phyloP scores from a whole-genome alignment of 2,113 vertebrate species.

The Pipra filicauda region DNA sequence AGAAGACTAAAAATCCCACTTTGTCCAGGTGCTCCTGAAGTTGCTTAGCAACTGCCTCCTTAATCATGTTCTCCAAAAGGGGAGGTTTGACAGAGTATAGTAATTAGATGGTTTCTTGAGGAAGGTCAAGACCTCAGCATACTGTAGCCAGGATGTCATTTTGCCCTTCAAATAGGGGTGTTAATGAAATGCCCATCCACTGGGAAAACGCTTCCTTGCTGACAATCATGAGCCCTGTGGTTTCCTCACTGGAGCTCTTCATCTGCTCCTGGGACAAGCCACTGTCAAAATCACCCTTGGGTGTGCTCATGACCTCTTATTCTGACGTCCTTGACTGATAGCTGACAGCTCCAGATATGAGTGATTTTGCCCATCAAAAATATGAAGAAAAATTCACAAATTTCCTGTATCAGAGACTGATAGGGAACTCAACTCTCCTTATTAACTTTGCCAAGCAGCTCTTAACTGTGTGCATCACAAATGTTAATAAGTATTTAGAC shows the following conservation, averaged over 20 bases:
- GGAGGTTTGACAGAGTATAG: conserved; percentile 36
- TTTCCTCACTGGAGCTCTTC: not conserved
- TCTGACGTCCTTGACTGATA: not conserved
- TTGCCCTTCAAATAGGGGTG: conserved; percentile 36
- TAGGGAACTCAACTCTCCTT: not conserved
- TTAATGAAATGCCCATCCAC: conserved; percentile 38
- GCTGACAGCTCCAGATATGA: not conserved
- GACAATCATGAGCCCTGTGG: not conserved
- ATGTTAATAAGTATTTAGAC: not conserved
- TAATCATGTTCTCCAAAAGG: conserved; percentile 55
- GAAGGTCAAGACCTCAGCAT: conserved; percentile 27
- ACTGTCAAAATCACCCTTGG: not conserved
- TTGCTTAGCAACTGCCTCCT: conserved; percentile 59
- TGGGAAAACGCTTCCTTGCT: not conserved
- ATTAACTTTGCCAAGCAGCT: not conserved
- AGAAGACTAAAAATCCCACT: conserved; percentile 37
- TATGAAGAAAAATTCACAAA: not conserved
- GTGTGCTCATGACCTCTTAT: not conserved
- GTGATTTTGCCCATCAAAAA: not conserved
- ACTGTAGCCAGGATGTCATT: conserved; percentile 28
- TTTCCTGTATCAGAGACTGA: not conserved
- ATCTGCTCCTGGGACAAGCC: not conserved
- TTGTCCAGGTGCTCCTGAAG: conserved; percentile 46
- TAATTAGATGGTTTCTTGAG: conserved; percentile 54
- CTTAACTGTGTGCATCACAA: not conserved